A percentile compares a stretch with the other conserved stretches of the same genome.
Evolutionary conservation across 2,797 vertebrate species (phyloP).

Genomic region (Leucoraja ocellata): DNA sequence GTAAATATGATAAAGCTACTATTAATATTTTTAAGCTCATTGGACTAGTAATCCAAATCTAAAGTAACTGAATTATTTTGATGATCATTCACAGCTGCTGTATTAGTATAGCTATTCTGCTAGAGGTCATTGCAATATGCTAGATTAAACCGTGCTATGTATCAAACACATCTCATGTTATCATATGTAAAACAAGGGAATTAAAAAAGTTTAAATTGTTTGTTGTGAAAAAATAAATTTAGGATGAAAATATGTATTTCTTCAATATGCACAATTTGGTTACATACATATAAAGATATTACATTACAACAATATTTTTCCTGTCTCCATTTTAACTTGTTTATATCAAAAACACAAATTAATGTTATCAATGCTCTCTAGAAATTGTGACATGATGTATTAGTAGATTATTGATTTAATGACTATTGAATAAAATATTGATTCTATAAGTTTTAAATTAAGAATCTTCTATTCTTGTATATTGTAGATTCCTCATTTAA

Average conservation of each 20-base stretch:
- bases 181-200: neutral
- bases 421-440: conserved; percentile 15
- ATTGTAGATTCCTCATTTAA: neutral
- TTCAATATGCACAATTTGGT: neutral
- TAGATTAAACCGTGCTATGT: neutral
- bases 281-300: neutral
- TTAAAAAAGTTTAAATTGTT: neutral
- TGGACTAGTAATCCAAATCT: neutral
- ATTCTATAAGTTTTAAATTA: neutral
- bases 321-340: neutral
- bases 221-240: neutral
- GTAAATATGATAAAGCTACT: neutral
- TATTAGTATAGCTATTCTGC: neutral
- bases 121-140: neutral
- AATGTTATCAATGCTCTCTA: neutral
- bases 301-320: neutral
- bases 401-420: neutral
- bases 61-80: neutral
- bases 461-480: neutral
- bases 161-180: neutral
- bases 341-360: neutral
- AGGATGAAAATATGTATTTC: neutral
- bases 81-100: neutral
- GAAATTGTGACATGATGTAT: neutral
- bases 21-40: conserved; percentile 10